Percentiles rank a stretch among this genome's conserved stretches.
These are phyloP conservation scores for Venusia cambrica DNA, from an alignment of 2,888 invertebrate genomes.

Conservation along the genomic window DNA sequence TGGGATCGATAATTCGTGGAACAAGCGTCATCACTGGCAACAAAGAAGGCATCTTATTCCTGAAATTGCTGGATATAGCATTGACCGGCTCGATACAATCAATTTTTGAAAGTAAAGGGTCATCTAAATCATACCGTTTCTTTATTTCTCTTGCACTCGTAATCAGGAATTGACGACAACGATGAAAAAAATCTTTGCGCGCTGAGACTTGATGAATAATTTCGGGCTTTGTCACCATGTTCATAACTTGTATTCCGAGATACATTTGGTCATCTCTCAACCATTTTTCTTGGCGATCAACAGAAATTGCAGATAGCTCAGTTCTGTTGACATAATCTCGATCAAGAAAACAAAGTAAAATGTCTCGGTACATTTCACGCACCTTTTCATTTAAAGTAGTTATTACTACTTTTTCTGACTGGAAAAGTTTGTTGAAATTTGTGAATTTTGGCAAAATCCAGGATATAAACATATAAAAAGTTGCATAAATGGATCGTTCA, in stretches of 20 bases:
- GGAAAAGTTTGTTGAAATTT: constrained; percentile 9
- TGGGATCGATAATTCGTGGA: constrained; percentile 8
- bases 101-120: constrained; percentile 14
- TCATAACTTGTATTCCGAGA: constrained; percentile 2
- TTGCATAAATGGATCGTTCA: constrained; percentile 3
- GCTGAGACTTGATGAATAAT: too few species aligned
- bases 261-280: constrained; percentile 4
- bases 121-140: constrained; percentile 20
- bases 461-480: constrained; percentile 1
- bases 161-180: constrained; percentile 4
- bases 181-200: constrained; percentile 12
- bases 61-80: constrained; percentile 4
- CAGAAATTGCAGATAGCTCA: too few species aligned
- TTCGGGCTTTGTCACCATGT: too few species aligned
- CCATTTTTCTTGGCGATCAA: too few species aligned
- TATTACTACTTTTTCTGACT: constrained; percentile 5
- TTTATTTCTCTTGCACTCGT: constrained; percentile 8
- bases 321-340: constrained; percentile 4
- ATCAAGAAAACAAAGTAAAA: constrained; percentile 2
- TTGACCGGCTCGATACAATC: constrained; percentile 18
- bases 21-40: constrained; percentile 7
- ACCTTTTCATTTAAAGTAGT: constrained; percentile 2
- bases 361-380: neutral
- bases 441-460: constrained; percentile 15
- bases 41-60: constrained; percentile 8